Evolutionary conservation across 2,797 vertebrate species (phyloP), one percentile per base, ranked within the genome.

Genomic region (Spinus olivaceus): DNA sequence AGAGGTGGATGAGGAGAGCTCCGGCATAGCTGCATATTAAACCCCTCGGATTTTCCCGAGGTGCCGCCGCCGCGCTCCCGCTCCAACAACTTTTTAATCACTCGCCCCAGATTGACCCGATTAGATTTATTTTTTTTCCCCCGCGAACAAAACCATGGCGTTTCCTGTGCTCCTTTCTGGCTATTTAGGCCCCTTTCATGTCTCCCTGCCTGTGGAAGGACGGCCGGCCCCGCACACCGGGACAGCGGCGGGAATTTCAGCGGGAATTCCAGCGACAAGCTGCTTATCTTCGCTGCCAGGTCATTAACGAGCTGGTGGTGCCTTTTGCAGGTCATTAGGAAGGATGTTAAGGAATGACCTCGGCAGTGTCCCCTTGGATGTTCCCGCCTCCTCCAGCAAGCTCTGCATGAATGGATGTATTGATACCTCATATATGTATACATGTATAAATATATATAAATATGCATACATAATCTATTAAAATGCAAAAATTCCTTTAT

Each of bases 1-100:
- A 91, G 94, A 94, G 89, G 78, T 70, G 72, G 91, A 63, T 63
- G 92, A 91, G 86, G 50, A 53, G 86, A 93, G 61, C 86, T 91
- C 69, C 3, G 41, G 82, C 94, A 95, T 94, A 92, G 92, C 92
- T 80, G 94, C 92, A 92, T 88, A 84, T 88, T 88, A 90, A 95
- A 73, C 76, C 80, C 87, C n/a, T 15, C 35, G 66, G 80, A 85
- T 61, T 56, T 37, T 39, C 80, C 88, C 41, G 74, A 78, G 81
- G 84, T 54, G 79, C 70, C 9, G 49, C 80, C 24, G 67, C 79
- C 3, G 24, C 59, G 59, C 73, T 60, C 35, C 61, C 17, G 9
- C 71, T 64, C 66, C 5, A 0, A 81, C 81, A 83, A 65, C n/a
- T 37, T 90, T 92, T 86, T 84, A 88, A 86, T 86, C 74, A 0